These are phyloP conservation scores for Rhagium mordax DNA, from an alignment of 2,888 invertebrate species.

Conservation along the genomic window DNA sequence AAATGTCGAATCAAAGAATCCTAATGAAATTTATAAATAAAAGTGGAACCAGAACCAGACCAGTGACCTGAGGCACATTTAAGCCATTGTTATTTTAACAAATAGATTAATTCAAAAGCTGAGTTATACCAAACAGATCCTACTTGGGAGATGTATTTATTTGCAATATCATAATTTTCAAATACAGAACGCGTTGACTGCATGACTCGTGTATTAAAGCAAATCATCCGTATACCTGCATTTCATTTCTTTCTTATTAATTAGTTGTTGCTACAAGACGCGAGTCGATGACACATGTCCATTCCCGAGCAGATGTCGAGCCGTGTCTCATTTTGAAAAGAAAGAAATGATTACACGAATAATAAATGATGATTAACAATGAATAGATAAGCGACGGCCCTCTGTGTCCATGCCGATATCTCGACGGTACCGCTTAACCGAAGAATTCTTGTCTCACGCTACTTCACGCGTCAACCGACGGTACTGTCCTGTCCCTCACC, in stretches of 20 bases:
- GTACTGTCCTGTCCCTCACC: slow-evolving; percentile 61
- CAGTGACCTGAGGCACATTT: no score
- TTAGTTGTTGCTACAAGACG: not conserved
- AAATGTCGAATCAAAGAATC: no score
- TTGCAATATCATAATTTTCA: no score
- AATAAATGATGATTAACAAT: slow-evolving; percentile 66
- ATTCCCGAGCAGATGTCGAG: slow-evolving; percentile 24
- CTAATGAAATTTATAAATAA: no score
- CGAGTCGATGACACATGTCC: slow-evolving; percentile 17
- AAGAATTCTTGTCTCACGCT: slow-evolving; percentile 66
- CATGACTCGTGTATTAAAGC: no score
- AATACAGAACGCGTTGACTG: no score
- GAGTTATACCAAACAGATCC: no score
- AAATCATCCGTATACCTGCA: no score
- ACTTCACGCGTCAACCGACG: slow-evolving; percentile 60
- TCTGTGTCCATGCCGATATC: slow-evolving; percentile 45
- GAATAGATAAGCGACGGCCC: slow-evolving; percentile 56
- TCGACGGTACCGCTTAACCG: slow-evolving; percentile 54
- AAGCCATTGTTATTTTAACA: no score
- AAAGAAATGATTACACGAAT: slow-evolving; percentile 61
- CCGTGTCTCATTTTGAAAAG: slow-evolving; percentile 16
- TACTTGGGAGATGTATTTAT: no score
- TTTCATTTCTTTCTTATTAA: not conserved
- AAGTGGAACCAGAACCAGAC: no score
- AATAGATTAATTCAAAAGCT: no score